These are phyloP conservation scores for Acanthopagrus latus DNA, from an alignment of 2,797 vertebrate species.

Conservation along the genomic window DNA sequence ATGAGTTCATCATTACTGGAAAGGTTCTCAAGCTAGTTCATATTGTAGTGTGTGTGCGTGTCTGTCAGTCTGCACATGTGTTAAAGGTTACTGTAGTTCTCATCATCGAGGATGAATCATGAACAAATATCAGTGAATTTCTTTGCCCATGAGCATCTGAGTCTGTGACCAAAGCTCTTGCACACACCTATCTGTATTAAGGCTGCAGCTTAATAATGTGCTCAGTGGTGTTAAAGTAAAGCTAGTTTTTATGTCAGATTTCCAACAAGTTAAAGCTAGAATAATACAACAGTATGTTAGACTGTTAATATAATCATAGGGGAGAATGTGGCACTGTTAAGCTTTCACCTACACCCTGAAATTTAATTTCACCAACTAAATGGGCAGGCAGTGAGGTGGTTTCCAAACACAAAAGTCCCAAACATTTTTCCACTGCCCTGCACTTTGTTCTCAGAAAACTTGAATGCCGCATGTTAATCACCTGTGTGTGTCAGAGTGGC, in stretches of 20 bases:
- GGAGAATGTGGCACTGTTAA: not conserved
- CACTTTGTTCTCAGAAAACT: constrained; percentile 57
- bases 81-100: constrained; percentile 27
- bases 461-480: constrained; percentile 36
- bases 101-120: constrained; percentile 35
- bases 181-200: constrained; percentile 26
- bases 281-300: constrained; percentile 9
- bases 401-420: constrained; percentile 18
- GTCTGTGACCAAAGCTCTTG: constrained; percentile 67
- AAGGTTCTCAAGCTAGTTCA: constrained; percentile 28
- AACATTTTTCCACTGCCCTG: constrained; percentile 26
- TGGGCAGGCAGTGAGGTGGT: not conserved
- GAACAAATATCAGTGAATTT: constrained; percentile 47
- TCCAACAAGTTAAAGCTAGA: constrained; percentile 22
- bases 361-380: constrained; percentile 4
- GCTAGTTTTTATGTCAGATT: constrained; percentile 34
- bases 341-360: constrained; percentile 5
- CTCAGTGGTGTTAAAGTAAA: constrained; percentile 3
- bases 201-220: constrained; percentile 14
- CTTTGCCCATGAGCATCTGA: constrained; percentile 32
- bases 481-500: constrained; percentile 15
- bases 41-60: constrained; percentile 19
- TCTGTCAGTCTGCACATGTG: constrained; percentile 16
- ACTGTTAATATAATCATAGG: not conserved
- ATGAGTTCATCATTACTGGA: constrained; percentile 17